A percentile compares a stretch with the other conserved stretches of the same genome.
phyloP scores from a whole-genome alignment of 2,888 invertebrate genomes.

The Erebia aethiops region DNA sequence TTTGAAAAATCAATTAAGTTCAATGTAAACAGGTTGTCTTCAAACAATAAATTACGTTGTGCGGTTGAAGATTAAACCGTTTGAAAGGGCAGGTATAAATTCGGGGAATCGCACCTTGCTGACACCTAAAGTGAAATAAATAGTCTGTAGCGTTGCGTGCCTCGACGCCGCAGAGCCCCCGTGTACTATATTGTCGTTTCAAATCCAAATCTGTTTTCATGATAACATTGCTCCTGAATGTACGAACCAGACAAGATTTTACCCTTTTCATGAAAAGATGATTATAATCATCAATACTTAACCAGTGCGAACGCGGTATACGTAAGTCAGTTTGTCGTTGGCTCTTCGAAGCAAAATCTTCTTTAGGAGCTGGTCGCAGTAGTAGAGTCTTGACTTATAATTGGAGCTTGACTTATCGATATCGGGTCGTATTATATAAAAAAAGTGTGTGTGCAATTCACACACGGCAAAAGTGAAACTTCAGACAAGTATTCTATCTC shows the following conservation, averaged over 20 bases:
- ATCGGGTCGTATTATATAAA: neutral
- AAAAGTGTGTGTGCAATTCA: too few relatives aligned
- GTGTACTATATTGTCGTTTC: constrained; percentile 50
- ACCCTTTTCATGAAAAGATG: too few relatives aligned
- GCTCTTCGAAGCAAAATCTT: too few relatives aligned
- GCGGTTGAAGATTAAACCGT: constrained; percentile 43
- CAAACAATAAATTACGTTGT: constrained; percentile 30
- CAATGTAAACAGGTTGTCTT: constrained; percentile 2
- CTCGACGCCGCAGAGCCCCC: constrained; percentile 41
- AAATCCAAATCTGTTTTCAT: constrained; percentile 38
- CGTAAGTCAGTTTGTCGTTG: too few relatives aligned
- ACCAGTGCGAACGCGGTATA: too few relatives aligned
- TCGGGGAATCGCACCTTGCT: constrained; percentile 51
- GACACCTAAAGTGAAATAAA: constrained; percentile 68
- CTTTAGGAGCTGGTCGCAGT: neutral
- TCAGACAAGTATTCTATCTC: too few relatives aligned
- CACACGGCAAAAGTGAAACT: too few relatives aligned
- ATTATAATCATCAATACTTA: too few relatives aligned
- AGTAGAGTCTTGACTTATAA: neutral
- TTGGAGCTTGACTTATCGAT: neutral
- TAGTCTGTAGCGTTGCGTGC: constrained; percentile 58
- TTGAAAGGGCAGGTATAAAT: constrained; percentile 51
- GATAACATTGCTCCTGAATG: neutral
- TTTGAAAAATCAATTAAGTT: neutral
- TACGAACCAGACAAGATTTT: too few relatives aligned